Conservation (phyloP, 2,797 vertebrate species). For the Parauchenoglanis punctatus region DNA sequence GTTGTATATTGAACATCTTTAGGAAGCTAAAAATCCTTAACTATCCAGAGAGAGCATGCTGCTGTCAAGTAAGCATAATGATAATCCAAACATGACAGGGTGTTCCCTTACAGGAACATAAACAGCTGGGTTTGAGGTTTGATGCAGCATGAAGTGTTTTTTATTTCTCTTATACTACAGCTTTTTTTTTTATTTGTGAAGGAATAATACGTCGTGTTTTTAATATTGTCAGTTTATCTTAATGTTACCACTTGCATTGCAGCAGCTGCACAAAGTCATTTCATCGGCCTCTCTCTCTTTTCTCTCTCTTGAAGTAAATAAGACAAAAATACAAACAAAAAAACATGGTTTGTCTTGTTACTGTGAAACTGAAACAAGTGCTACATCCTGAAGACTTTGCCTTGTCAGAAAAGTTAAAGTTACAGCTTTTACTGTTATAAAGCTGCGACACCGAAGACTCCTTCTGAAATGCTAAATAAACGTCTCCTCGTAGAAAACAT, state of each 20-base stretch:
- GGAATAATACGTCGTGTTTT: not conserved
- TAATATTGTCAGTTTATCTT: not conserved
- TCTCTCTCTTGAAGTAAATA: not conserved
- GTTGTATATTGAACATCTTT: not conserved
- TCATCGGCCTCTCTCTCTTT: not conserved
- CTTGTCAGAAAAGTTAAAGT: not conserved
- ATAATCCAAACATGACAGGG: not conserved
- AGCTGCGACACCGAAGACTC: not conserved
- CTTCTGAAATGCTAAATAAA: not conserved
- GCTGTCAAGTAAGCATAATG: not conserved
- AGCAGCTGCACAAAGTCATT: not conserved
- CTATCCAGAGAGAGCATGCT: not conserved
- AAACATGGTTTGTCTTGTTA: not conserved
- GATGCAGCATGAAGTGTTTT: not conserved
- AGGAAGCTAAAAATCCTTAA: not conserved
- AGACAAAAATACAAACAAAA: not conserved
- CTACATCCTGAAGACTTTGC: not conserved
- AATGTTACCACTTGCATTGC: not conserved
- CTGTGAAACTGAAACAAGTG: not conserved
- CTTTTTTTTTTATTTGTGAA: not conserved
- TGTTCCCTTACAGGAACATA: not conserved
- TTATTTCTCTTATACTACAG: not conserved
- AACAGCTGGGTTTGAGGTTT: not conserved
- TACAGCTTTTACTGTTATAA: not conserved
- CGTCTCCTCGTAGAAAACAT: not conserved